Percentiles rank a stretch among this genome's conserved stretches.
Conservation (phyloP, 35 echinoderm and acorn worm genomes). For the Lytechinus pictus region DNA sequence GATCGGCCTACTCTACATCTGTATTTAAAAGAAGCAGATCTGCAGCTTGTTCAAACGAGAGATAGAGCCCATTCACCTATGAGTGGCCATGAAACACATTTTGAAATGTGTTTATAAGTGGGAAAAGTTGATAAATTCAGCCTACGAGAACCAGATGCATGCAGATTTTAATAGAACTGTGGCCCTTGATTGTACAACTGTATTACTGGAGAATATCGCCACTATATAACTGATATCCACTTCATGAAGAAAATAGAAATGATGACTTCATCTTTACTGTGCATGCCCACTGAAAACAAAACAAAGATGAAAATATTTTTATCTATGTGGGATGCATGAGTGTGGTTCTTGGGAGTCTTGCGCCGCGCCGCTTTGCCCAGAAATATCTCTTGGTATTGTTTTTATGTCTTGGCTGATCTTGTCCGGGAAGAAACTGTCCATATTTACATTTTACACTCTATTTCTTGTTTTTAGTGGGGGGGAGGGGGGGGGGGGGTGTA, state of each 20-base stretch:
- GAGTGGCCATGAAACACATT: no score
- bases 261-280: background rate
- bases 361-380: background rate
- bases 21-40: no score
- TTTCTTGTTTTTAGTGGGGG: no score
- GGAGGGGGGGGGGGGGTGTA: no score
- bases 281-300: background rate
- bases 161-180: no score
- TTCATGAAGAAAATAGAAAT: background rate
- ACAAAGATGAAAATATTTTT: conserved; percentile 2
- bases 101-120: no score
- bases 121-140: no score
- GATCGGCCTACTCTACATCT: no score
- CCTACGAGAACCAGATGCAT: no score
- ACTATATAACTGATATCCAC: background rate
- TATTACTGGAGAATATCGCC: background rate
- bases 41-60: no score
- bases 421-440: background rate
- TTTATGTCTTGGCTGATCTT: background rate
- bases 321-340: background rate
- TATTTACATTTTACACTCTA: no score
- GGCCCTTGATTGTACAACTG: background rate
- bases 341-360: background rate
- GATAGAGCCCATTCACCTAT: no score
- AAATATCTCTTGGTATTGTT: conserved; percentile 1